Evolutionary conservation across 2,888 invertebrate genomes (phyloP).

Genomic region (Tachina lurida): DNA sequence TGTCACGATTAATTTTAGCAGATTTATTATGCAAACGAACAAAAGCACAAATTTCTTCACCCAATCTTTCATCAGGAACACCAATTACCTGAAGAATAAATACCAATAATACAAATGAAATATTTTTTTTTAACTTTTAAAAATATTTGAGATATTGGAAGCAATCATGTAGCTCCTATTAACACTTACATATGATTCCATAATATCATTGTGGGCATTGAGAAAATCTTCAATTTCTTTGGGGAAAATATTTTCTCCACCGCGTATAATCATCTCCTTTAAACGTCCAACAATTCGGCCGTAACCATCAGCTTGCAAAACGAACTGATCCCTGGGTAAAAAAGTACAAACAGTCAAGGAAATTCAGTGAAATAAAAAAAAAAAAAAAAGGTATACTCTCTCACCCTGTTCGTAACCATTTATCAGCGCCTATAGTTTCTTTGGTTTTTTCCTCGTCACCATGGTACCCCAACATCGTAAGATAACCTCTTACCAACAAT

Average conservation of each 20-base stretch:
- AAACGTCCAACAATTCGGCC: slow-evolving; percentile 87
- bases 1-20: slow-evolving; percentile 83
- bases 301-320: slow-evolving; percentile 87
- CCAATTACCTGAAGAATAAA: slow-evolving; percentile 85
- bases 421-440: slow-evolving; percentile 86
- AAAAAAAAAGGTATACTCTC: background rate
- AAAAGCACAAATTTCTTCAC: slow-evolving; percentile 89
- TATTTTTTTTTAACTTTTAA: too few relatives aligned
- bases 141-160: background rate
- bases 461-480: slow-evolving; percentile 90
- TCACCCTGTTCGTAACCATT: slow-evolving; percentile 91
- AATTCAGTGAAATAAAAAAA: background rate
- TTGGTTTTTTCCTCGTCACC: slow-evolving; percentile 88
- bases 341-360: background rate
- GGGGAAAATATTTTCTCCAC: slow-evolving; percentile 93
- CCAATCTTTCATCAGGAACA: slow-evolving; percentile 87
- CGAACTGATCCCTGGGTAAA: slow-evolving; percentile 83
- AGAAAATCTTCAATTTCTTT: slow-evolving; percentile 90
- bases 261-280: slow-evolving; percentile 91
- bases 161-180: background rate
- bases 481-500: slow-evolving; percentile 88
- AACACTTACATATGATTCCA: slow-evolving; percentile 86
- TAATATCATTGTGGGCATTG: slow-evolving; percentile 87
- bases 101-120: slow-evolving; percentile 57
- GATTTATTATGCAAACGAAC: slow-evolving; percentile 84